Base-by-base conservation (phyloP, 2,113 vertebrate species). In the Tychaedon coryphoeus region DNA sequence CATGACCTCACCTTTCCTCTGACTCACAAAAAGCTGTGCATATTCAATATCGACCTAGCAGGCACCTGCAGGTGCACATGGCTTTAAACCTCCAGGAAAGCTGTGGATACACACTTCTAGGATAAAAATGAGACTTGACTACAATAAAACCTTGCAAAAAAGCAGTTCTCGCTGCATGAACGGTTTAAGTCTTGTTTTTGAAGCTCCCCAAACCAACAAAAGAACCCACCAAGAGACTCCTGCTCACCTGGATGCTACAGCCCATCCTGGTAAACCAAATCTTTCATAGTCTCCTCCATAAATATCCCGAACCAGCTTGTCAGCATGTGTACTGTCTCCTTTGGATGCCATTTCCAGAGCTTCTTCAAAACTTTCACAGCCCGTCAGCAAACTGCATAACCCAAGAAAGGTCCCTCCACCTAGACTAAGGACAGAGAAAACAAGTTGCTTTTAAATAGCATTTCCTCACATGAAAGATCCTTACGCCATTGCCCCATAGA, bases 311-410 rank as follows among this genome's bases (percentile, higher is more conserved):
- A 98, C 98, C 88, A 98, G 95, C 71, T 98, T 98, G 85, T 98
- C 98, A 48, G 98, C 98, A 0, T 98, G 98, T 7, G 98, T 98
- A 90, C 98, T 98, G 79, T 98, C 98, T 34, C 98, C 98, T 94
- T 98, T 98, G 66, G 98, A 98, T 62, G 98, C 98, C 98, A 98
- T 98, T 92, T 98, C 98, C 86, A 98, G 96, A 93, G 98, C 98
- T 96, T 98, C 98, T 95, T 98, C 98, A 96, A 98, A 98, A 84
- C 98, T 98, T 95, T 98, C 98, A 96, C 98, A 98, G 88, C 98
- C 98, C 3, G 98, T 98, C 94, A 98, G 79, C 90, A 98, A 98
- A 93, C 98, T 98, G 95, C 98, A 98, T 24, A 98, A 92, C 40
- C 98, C 98, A 83, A 98, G 97, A 88, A 98, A 98, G 67, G 98